These are phyloP conservation scores for Eurosta solidaginis DNA, from an alignment of 1,140 invertebrate species.

Conservation along the genomic window DNA sequence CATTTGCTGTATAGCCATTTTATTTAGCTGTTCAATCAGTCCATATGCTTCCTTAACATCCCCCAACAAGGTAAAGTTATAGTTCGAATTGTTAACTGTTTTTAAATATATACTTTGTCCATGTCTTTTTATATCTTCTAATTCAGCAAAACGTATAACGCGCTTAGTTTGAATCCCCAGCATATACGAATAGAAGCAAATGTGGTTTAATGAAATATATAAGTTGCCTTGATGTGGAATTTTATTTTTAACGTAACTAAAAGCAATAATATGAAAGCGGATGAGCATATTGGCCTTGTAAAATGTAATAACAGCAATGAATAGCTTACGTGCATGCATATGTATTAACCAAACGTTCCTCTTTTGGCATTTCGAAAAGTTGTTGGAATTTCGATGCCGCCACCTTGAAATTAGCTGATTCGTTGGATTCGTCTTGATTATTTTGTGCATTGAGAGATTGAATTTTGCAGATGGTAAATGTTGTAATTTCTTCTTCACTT, in stretches of 20 bases:
- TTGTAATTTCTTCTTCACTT: slow-evolving; percentile 89
- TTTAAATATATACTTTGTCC: slow-evolving; percentile 54
- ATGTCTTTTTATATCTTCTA: slow-evolving; percentile 49
- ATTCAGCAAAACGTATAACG: slow-evolving; percentile 68
- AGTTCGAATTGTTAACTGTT: slow-evolving; percentile 56
- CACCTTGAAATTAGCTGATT: slow-evolving; percentile 55
- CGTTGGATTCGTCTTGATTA: slow-evolving; percentile 50
- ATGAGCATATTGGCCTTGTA: background rate
- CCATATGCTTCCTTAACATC: slow-evolving; percentile 87
- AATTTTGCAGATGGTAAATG: slow-evolving; percentile 96
- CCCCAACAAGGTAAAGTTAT: slow-evolving; percentile 71
- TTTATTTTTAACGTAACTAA: slow-evolving; percentile 89
- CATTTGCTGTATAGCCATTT: slow-evolving; percentile 91
- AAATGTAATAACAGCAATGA: slow-evolving; percentile 47
- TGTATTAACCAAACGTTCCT: slow-evolving; percentile 95
- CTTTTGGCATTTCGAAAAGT: slow-evolving; percentile 87
- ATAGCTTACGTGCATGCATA: slow-evolving; percentile 84
- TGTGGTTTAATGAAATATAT: slow-evolving; percentile 93
- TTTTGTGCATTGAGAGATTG: slow-evolving; percentile 66
- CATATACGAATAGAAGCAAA: slow-evolving; percentile 95
- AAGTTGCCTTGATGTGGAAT: slow-evolving; percentile 94
- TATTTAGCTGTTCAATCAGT: slow-evolving; percentile 93
- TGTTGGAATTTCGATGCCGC: slow-evolving; percentile 76
- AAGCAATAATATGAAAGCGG: slow-evolving; percentile 42
- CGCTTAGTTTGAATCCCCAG: slow-evolving; percentile 89